Evolutionary conservation across 2,797 vertebrate species (phyloP).

Genomic region (Tapirus indicus): DNA sequence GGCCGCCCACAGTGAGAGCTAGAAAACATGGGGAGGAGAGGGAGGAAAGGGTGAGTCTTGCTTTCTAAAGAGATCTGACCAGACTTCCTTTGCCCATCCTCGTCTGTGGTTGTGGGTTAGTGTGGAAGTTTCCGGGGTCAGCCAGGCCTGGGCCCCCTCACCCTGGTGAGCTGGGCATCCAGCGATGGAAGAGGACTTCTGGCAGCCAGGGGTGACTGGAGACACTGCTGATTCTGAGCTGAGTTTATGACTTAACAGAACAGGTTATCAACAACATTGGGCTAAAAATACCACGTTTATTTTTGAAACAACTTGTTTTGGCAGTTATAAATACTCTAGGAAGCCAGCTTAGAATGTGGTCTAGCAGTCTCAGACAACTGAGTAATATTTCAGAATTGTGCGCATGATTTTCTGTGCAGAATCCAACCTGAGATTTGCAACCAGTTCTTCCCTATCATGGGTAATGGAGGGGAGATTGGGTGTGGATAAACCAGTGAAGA

Average conservation of each 20-base stretch:
- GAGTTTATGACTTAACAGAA: neutral
- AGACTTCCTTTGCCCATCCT: rapidly evolving
- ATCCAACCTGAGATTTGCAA: slow-evolving; percentile 19
- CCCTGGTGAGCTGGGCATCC: neutral
- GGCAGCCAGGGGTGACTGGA: neutral
- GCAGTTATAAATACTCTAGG: slow-evolving; percentile 61
- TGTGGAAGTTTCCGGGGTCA: neutral
- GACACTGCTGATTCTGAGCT: neutral
- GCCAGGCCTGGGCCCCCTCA: neutral
- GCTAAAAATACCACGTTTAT: slow-evolving; percentile 70
- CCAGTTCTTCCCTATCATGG: neutral
- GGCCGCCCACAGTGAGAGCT: too few species aligned
- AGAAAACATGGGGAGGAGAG: neutral
- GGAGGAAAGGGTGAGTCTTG: neutral
- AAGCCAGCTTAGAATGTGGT: slow-evolving; percentile 53
- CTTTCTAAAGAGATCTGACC: neutral
- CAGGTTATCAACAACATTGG: slow-evolving; percentile 61
- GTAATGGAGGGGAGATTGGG: neutral
- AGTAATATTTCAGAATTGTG: slow-evolving; percentile 50
- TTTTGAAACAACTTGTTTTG: slow-evolving; percentile 71
- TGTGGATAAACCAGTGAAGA: neutral
- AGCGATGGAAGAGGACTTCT: neutral
- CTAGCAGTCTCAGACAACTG: slow-evolving; percentile 48
- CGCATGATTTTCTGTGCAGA: slow-evolving; percentile 33
- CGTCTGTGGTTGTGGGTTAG: neutral